Base-by-base conservation (phyloP, 1,140 invertebrate genomes). In the Dendroctonus valens region DNA sequence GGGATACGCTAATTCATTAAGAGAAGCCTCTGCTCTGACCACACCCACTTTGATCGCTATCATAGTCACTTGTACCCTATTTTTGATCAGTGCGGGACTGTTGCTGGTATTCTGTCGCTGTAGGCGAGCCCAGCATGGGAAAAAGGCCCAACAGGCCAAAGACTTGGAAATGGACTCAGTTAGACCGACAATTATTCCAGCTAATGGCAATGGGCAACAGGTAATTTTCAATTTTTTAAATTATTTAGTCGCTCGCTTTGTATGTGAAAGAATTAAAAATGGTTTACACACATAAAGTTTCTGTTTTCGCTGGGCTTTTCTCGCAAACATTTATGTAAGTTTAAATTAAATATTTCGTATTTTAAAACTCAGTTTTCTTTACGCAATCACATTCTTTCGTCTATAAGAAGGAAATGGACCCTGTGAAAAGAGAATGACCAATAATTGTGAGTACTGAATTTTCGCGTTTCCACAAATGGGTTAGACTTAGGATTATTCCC, bases 111-210 rank as follows among this genome's bases (percentile, higher is more conserved):
- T 93, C 83, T 95, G 92, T 74, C 90, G 91, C 59, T 94, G 92
- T 79, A 90, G 91, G 71, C 85, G 87, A 65, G 89, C 89, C 73
- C 89, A 91, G 76, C 88, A 86, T 52, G 58, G 60, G 5, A 65
- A 66, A 55, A 92, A 93, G 77, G 92, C 92, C 75, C 81, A 83
- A 49, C 86, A 85, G 71, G 88, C 90, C 68, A 96, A 94, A 79
- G 91, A 94, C 76, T 93, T 93, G 77, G 92, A 94, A 81, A 91
- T 92, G 89, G 91, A 93, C 75, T 89, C 91, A 0, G 84, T 87
- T 67, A 83, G 89, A 44, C 89, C 91, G 2, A 90, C 90, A 53
- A 88, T 92, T 76, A 89, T 92, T 5, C 84, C 87, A 38, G 87
- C 65, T 11, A 61, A 55, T 49, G 65, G 58, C 12, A 66, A 53